These are phyloP conservation scores for Zygothrica quintamaculata DNA, from an alignment of 2,888 invertebrate species.

Conservation along the genomic window DNA sequence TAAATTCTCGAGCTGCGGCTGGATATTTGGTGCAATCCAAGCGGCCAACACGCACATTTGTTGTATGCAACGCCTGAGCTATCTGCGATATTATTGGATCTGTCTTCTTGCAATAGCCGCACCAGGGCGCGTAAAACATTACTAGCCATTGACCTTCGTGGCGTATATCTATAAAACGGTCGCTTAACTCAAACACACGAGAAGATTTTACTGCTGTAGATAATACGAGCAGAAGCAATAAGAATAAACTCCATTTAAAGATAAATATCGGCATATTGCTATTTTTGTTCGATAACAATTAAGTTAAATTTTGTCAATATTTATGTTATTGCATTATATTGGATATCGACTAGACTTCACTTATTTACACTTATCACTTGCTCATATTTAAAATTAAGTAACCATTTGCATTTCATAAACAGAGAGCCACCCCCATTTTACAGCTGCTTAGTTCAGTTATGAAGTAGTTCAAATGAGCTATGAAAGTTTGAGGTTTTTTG, in stretches of 20 bases:
- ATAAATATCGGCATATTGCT: constrained; percentile 44
- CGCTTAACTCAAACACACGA: constrained; percentile 92
- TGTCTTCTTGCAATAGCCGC: constrained; percentile 97
- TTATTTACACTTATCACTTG: too few relatives aligned
- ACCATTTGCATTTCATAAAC: too few relatives aligned
- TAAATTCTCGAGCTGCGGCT: constrained; percentile 92
- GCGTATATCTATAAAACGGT: constrained; percentile 88
- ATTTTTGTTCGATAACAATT: neutral
- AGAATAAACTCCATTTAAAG: constrained; percentile 51
- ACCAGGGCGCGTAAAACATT: constrained; percentile 99
- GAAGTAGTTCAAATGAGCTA: neutral
- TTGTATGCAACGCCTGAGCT: constrained; percentile 93
- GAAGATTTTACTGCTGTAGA: constrained; percentile 84
- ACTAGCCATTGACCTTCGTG: constrained; percentile 93
- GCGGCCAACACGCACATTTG: constrained; percentile 93
- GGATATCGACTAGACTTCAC: too few relatives aligned
- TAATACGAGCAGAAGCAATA: constrained; percentile 59
- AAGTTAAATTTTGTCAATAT: neutral
- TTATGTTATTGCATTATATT: neutral
- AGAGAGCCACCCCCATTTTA: neutral
- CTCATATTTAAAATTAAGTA: too few relatives aligned
- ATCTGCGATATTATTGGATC: constrained; percentile 98
- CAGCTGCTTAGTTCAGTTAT: neutral
- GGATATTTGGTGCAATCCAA: constrained; percentile 97
- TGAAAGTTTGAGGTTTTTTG: too few relatives aligned